Evolutionary conservation across 35 echinoderm and acorn worm species (phyloP), one percentile per base, ranked within the genome.

Genomic region (Apostichopus parvimensis): DNA sequence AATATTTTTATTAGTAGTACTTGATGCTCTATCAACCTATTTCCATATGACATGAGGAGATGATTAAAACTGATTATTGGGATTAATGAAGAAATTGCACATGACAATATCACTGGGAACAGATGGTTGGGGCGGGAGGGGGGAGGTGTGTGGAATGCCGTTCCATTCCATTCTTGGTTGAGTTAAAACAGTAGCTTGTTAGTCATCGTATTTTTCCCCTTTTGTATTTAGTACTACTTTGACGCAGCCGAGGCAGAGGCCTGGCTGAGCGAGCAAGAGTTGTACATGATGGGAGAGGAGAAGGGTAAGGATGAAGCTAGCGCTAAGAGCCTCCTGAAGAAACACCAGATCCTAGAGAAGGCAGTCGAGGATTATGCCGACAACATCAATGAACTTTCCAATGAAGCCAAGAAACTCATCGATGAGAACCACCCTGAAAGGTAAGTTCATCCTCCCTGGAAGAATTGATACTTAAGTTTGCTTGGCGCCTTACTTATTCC

Each of bases 231-330:
- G 97, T 98, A 98, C 92, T 98, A 94, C 93, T 98, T 98, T 91
- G 95, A 98, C 93, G 97, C 97, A 65, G 95, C 95, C 9, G 97
- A 98, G 87, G 97, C 97, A 54, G 97, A 98, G 59, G 97, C 97
- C 53, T 98, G 97, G 97, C 95, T 98, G 93, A 98, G 97, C 77
- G 97, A 98, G 79, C 97, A 98, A 77, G 97, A 98, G 85, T 87
- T 98, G 65, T 98, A 98, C 95, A 98, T 98, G 97, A 98, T 98
- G 97, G 97, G 93, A 23, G 97, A 98, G 57, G 97, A 98, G 88
- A 78, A 95, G 6, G 97, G 93, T 56, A 95, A 95, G 81, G 97
- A 98, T 93, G 97, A 98, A 53, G 87, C 95, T 6, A 96, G 93
- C 13, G 97, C 97, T 68, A 91, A 93, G 45, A 87, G 77, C 53